A percentile compares a stretch with the other conserved stretches of the same genome.
phyloP scores from a whole-genome alignment of 1,140 invertebrate species.

The Psix sp. region DNA sequence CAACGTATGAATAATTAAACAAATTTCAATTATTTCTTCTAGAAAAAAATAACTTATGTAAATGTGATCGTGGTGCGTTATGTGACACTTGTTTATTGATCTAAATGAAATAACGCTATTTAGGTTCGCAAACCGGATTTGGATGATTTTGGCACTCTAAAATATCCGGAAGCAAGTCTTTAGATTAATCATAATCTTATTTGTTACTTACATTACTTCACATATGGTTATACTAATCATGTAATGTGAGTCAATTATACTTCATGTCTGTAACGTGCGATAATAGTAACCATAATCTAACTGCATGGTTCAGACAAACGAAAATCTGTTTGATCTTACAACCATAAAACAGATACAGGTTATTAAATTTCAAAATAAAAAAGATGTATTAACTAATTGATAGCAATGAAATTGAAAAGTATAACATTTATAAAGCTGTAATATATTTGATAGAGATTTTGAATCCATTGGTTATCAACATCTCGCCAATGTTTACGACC shows the following conservation, averaged over 20 bases:
- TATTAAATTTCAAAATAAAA: too few relatives aligned
- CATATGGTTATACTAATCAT: slow-evolving; percentile 50
- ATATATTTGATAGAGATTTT: background rate
- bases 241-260: slow-evolving; percentile 52
- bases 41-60: slow-evolving; percentile 27
- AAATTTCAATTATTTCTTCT: slow-evolving; percentile 24
- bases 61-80: slow-evolving; percentile 4
- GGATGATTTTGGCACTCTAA: slow-evolving; percentile 36
- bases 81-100: slow-evolving; percentile 38
- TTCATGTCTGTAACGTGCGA: slow-evolving; percentile 23
- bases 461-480: too few relatives aligned
- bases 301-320: slow-evolving; percentile 6
- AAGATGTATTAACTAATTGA: too few relatives aligned
- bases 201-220: slow-evolving; percentile 39
- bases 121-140: slow-evolving; percentile 39
- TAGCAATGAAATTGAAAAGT: too few relatives aligned
- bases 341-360: too few relatives aligned
- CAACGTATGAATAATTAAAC: slow-evolving; percentile 22
- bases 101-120: slow-evolving; percentile 28
- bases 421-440: background rate
- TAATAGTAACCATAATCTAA: slow-evolving; percentile 15
- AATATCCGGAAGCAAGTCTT: slow-evolving; percentile 54
- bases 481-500: too few relatives aligned
- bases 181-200: slow-evolving; percentile 59
- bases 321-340: too few relatives aligned